These are phyloP conservation scores for Epicampocera succincta DNA, from an alignment of 2,888 invertebrate species.

Conservation along the genomic window DNA sequence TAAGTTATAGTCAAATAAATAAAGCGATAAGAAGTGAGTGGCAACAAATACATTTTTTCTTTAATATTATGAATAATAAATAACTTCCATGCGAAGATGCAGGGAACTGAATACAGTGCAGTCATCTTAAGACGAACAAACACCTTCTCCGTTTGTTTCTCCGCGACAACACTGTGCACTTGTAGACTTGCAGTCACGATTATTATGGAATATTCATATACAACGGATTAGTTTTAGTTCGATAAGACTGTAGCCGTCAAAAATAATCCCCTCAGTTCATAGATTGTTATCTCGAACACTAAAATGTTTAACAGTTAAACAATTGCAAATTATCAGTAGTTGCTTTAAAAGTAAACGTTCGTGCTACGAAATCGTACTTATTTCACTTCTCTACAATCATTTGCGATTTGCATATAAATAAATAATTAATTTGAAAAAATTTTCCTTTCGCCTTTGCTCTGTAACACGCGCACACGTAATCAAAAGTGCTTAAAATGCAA, in stretches of 20 bases:
- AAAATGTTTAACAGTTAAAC: not conserved
- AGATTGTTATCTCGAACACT: constrained; percentile 21
- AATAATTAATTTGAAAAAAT: constrained; percentile 33
- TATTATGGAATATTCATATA: too few relatives aligned
- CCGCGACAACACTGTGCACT: too few relatives aligned
- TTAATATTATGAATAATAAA: constrained; percentile 22
- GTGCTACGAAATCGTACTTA: not conserved
- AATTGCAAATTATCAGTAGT: constrained; percentile 12
- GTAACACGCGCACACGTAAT: constrained; percentile 7
- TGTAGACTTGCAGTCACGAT: too few relatives aligned
- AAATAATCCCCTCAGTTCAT: constrained; percentile 4
- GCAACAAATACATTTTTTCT: constrained; percentile 20
- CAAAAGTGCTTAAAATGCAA: not conserved
- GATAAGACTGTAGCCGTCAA: constrained; percentile 16
- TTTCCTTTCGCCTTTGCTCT: constrained; percentile 29
- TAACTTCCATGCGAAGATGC: not conserved
- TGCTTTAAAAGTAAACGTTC: not conserved
- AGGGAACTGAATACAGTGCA: constrained; percentile 4
- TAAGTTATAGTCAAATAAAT: constrained; percentile 2
- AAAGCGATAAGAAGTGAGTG: not conserved
- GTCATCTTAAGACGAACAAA: not conserved
- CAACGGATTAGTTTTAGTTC: not conserved
- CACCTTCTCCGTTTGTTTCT: too few relatives aligned
- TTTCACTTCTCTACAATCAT: constrained; percentile 11
- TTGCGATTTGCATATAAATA: constrained; percentile 46